Conservation (phyloP, 2,113 vertebrate genomes). For the Mesembrinibis cayennensis region DNA sequence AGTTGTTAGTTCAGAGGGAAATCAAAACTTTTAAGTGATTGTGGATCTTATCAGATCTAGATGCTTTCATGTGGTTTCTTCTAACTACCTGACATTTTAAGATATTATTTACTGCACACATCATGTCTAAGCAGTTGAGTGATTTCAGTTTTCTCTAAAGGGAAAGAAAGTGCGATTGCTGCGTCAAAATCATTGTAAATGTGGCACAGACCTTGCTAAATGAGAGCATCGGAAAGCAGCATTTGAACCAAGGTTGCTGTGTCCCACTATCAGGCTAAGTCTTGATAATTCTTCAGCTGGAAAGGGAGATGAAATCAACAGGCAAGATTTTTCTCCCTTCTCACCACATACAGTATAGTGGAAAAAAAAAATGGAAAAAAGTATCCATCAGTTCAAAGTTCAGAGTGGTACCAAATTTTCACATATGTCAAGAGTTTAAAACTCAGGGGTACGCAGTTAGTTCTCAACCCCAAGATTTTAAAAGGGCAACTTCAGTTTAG, state of each 20-base stretch:
- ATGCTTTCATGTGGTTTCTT: conserved; percentile 7
- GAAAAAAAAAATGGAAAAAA: background rate
- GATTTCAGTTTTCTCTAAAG: background rate
- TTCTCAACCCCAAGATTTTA: background rate
- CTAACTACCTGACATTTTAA: background rate
- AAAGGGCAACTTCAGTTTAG: background rate
- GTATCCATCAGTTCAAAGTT: background rate
- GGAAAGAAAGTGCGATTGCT: background rate
- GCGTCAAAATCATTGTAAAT: background rate
- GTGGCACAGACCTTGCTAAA: background rate
- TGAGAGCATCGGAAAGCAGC: background rate
- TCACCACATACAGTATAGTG: background rate
- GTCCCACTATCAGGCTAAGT: background rate
- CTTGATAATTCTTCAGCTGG: background rate
- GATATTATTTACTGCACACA: background rate
- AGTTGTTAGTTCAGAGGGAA: background rate
- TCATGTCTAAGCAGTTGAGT: background rate
- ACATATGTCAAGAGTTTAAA: background rate
- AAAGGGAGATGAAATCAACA: background rate
- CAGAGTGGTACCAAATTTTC: background rate
- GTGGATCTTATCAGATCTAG: background rate
- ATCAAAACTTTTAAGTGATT: background rate
- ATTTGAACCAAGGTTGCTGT: background rate
- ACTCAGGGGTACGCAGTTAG: background rate
- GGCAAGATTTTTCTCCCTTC: background rate